Evolutionary conservation across 2,113 vertebrate species (phyloP).

Genomic region (Saguinus imperator): DNA sequence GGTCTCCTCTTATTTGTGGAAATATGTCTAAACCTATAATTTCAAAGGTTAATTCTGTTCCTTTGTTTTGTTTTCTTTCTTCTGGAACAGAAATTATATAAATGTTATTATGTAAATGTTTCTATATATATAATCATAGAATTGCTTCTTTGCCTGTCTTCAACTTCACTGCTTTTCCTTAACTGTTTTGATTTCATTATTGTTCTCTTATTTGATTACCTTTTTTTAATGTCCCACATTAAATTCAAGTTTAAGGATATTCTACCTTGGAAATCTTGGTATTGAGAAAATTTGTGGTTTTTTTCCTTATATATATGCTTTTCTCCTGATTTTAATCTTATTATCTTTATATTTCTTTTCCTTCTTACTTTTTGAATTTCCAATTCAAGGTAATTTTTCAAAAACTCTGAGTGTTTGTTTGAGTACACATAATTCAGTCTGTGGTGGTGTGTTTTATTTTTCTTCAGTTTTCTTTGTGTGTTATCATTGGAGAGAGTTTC

Average conservation of each 20-base stretch:
- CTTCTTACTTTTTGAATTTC: neutral
- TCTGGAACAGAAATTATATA: neutral
- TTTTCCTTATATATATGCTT: neutral
- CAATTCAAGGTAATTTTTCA: neutral
- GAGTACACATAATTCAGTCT: neutral
- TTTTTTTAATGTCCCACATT: neutral
- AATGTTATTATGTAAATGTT: neutral
- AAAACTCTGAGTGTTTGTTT: neutral
- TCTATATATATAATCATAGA: no score
- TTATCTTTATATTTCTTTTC: neutral
- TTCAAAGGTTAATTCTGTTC: neutral
- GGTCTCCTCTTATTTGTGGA: neutral
- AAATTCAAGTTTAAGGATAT: neutral
- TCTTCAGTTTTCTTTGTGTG: neutral
- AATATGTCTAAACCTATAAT: neutral
- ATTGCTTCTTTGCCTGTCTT: neutral
- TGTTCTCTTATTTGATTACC: neutral
- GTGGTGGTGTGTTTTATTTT: neutral
- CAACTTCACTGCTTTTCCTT: neutral
- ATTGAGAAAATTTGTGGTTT: neutral
- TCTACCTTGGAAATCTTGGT: neutral
- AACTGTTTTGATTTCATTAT: neutral
- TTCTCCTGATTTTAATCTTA: neutral
- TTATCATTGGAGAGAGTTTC: neutral
- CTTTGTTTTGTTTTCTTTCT: neutral